Conservation (phyloP, 2,797 vertebrate genomes). For the Carduelis carduelis region DNA sequence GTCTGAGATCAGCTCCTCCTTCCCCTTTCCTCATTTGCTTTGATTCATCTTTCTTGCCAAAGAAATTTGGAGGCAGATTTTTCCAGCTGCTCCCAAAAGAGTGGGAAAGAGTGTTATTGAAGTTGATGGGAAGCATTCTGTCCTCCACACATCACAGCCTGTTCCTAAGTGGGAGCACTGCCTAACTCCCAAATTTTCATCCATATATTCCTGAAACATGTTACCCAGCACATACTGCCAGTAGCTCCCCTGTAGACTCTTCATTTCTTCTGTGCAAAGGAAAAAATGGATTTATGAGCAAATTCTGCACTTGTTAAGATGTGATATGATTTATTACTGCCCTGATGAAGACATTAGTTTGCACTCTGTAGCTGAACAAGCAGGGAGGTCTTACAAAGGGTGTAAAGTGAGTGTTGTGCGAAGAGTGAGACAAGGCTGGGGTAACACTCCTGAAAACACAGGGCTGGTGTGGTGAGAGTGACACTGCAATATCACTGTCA, state of each 20-base stretch:
- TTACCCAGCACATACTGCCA: not conserved
- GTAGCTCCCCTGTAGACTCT: not conserved
- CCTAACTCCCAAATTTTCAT: not conserved
- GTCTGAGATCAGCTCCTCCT: not conserved
- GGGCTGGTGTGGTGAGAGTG: not conserved
- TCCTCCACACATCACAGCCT: not conserved
- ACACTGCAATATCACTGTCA: not conserved
- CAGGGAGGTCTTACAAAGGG: not conserved
- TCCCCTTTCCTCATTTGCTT: not conserved
- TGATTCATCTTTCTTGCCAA: conserved; percentile 16
- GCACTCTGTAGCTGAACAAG: not conserved
- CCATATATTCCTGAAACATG: not conserved
- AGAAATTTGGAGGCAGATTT: conserved; percentile 8
- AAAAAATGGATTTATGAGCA: not conserved
- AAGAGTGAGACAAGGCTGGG: not conserved
- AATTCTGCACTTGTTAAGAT: not conserved
- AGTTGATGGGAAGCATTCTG: not conserved
- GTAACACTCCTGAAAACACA: not conserved
- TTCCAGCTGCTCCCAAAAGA: conserved; percentile 35
- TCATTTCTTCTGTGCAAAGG: not conserved
- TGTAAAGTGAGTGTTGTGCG: not conserved
- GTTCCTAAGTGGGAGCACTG: not conserved
- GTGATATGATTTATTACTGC: not conserved
- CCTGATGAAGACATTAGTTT: not conserved
- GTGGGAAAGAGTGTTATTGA: not conserved